Evolutionary conservation across 92 coral and sea anemone species (phyloP), one percentile per base, ranked within the genome.

Genomic region (Palythoa caribaeorum): DNA sequence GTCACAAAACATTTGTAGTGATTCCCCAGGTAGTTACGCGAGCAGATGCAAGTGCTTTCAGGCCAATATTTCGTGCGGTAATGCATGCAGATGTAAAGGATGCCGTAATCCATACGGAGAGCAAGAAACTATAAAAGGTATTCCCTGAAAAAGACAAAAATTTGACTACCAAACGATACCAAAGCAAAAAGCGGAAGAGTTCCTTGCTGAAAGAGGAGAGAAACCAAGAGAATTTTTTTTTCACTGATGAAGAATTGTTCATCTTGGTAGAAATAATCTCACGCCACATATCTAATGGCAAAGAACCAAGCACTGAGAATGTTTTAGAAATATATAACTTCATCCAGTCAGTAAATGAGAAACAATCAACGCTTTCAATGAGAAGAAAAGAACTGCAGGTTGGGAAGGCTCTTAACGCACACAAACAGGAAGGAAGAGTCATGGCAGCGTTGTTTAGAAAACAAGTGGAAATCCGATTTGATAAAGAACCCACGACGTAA

Each of bases 61-160:
- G 63, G 63, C 63, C 63, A 0, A 57, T 1, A 57, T 57, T 57
- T 57, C 63, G 63, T 57, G 63, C 63, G n/a, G 63, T 57, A 57
- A 60, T 44, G 68, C 35, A 11, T 86, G 89, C 39, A 62, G 21
- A 59, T 88, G 88, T 78, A 81, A 51, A 53, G 88, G 91, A 55
- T 73, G 83, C 50, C 79, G 80, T 51, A 88, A 83, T 38, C 91
- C 88, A 70, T 81, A 50, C 66, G 91, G 76, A 35, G 50, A 88
- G 50, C 81, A 40, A 79, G 62, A 50, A 36, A 55, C 62, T 38
- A 55, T 20, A 44, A 48, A 28, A 38, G 60, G 87, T 71, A 55
- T 47, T 57, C 63, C 63, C 63, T 17, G 12, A 12, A 57, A 57
- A 57, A 16, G 63, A 57, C 63, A 57, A 57, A 57, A 7, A 57